Evolutionary conservation across 2,797 vertebrate species (phyloP), one percentile per base, ranked within the genome.

Genomic region (Tapera naevia): DNA sequence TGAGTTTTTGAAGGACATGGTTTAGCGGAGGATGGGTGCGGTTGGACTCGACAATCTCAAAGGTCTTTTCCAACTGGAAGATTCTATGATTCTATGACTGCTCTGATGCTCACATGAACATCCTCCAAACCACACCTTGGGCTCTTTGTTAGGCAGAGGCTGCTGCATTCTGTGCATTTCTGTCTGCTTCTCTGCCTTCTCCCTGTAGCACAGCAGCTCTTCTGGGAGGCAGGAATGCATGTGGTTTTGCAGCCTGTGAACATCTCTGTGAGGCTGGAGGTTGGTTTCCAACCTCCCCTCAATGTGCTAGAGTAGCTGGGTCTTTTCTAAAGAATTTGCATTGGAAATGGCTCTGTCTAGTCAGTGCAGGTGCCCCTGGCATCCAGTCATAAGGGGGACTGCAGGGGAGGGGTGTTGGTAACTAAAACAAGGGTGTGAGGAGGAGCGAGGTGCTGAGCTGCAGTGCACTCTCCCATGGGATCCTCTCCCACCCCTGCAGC

Each of bases 31-130:
- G n/a, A n/a, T n/a, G n/a, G n/a, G n/a, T n/a, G n/a, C n/a, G n/a
- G n/a, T n/a, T n/a, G n/a, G n/a, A n/a, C n/a, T n/a, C n/a, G n/a
- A n/a, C n/a, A n/a, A n/a, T n/a, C n/a, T n/a, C n/a, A n/a, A n/a
- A n/a, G n/a, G n/a, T n/a, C n/a, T n/a, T n/a, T n/a, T n/a, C n/a
- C n/a, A n/a, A n/a, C n/a, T n/a, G n/a, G n/a, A n/a, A n/a, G n/a
- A n/a, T n/a, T n/a, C n/a, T n/a, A n/a, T n/a, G n/a, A n/a, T n/a
- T n/a, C n/a, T n/a, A n/a, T n/a, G n/a, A 8, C 30, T 51, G 57
- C 30, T 46, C 23, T 2, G 3, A 8, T 41, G 24, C 37, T 22
- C 12, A 4, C 1, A 0, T 3, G 19, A 76, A 5, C 6, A 1
- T 48, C 39, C 16, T 62, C 19, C 65, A 54, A 10, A 28, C 17